Percentiles rank a stretch among this genome's conserved stretches.
phyloP scores from a whole-genome alignment of 2,797 vertebrate genomes.

The Lepilemur ruficaudatus region DNA sequence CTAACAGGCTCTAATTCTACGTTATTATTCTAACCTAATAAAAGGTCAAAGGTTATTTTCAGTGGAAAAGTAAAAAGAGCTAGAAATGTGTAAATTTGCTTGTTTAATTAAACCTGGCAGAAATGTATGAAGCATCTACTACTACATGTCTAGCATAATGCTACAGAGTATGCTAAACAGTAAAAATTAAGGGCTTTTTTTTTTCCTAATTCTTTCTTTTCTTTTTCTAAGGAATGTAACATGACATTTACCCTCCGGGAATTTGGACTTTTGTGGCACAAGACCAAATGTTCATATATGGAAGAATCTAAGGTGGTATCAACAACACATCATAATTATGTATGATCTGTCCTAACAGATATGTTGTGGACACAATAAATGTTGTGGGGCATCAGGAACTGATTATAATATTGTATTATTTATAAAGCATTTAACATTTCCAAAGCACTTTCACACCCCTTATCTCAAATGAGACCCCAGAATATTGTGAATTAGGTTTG shows the following conservation, averaged over 20 bases:
- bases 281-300: neutral
- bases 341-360: neutral
- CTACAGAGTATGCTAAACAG: neutral
- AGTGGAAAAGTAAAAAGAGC: neutral
- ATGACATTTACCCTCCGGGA: neutral
- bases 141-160: neutral
- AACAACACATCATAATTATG: neutral
- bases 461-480: neutral
- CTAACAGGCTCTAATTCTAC: neutral
- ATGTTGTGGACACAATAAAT: neutral
- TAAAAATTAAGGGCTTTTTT: neutral
- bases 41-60: neutral
- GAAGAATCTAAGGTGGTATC: neutral
- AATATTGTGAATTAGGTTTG: neutral
- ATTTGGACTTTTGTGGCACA: neutral
- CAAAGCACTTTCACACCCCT: neutral
- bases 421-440: neutral
- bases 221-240: neutral
- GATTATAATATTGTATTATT: neutral
- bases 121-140: neutral
- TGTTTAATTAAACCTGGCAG: neutral
- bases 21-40: neutral
- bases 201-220: neutral
- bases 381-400: neutral
- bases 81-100: neutral